Percentiles rank a stretch among this genome's conserved stretches.
Conservation (phyloP, 2,113 vertebrate genomes). For the Heterochromis multidens region DNA sequence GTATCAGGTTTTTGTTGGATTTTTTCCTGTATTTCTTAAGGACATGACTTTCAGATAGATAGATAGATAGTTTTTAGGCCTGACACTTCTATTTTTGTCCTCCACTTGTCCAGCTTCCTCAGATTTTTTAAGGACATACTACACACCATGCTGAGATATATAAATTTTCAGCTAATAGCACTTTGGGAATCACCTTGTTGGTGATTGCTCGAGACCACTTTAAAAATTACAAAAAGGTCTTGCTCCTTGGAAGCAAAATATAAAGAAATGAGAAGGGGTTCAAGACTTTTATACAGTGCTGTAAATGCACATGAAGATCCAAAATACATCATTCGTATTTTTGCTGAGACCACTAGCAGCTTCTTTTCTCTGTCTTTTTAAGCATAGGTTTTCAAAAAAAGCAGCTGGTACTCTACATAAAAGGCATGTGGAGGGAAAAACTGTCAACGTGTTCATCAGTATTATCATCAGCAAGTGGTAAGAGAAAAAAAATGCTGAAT, state of each 20-base stretch:
- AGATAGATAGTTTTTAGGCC: too few relatives aligned
- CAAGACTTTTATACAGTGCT: neutral
- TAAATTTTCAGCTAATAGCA: too few relatives aligned
- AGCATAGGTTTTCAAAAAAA: neutral
- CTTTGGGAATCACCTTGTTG: neutral
- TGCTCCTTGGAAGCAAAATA: neutral
- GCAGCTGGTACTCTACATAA: neutral
- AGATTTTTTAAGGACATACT: neutral
- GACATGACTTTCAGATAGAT: too few relatives aligned
- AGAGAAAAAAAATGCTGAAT: neutral
- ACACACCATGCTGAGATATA: neutral
- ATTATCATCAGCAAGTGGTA: neutral
- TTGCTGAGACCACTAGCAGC: neutral
- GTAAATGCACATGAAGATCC: neutral
- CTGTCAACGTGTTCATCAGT: neutral
- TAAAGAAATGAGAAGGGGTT: neutral
- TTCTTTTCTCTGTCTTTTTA: neutral
- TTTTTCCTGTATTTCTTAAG: neutral
- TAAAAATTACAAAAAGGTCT: neutral
- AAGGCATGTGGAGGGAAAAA: neutral
- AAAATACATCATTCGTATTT: neutral
- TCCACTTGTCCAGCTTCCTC: neutral
- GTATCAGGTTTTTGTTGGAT: neutral
- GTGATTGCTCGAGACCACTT: neutral
- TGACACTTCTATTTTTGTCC: neutral